phyloP scores from a whole-genome alignment of 2,113 vertebrate species.

The Dipodomys merriami region DNA sequence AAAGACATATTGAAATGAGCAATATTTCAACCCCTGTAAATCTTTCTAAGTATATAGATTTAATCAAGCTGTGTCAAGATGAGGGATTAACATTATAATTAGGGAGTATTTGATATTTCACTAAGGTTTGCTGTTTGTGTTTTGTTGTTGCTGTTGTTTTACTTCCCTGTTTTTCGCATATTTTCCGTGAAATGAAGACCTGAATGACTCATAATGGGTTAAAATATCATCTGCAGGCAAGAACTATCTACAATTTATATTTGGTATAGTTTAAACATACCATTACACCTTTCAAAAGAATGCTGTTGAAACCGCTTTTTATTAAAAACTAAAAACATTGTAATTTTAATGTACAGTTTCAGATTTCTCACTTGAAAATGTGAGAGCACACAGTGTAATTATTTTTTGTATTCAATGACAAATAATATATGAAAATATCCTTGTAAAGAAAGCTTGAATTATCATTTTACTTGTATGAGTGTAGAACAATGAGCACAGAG shows the following conservation, averaged over 20 bases:
- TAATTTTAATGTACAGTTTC: conserved; percentile 14
- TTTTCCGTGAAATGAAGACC: conserved; percentile 6
- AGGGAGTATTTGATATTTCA: conserved; percentile 9
- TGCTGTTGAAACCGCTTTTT: conserved; percentile 14
- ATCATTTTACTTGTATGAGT: not conserved
- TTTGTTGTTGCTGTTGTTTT: not conserved
- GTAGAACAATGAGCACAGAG: fast-evolving
- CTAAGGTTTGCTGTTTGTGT: not conserved
- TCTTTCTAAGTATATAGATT: conserved; percentile 12
- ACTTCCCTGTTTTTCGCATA: not conserved
- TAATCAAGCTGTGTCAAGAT: conserved; percentile 45
- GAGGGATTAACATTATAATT: conserved; percentile 53
- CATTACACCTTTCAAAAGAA: not conserved
- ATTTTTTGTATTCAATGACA: not conserved
- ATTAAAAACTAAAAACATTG: conserved; percentile 15
- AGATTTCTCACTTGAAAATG: not conserved
- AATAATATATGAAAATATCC: not conserved
- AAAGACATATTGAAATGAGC: conserved; percentile 63
- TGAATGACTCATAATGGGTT: not conserved
- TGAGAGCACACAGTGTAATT: not conserved
- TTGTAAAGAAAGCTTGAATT: not conserved
- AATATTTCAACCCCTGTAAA: conserved; percentile 60
- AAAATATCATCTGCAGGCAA: conserved; percentile 14
- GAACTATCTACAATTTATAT: not conserved
- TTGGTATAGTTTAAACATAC: not conserved